Evolutionary conservation across 2,888 invertebrate species (phyloP).

Genomic region (Adela reaumurella): DNA sequence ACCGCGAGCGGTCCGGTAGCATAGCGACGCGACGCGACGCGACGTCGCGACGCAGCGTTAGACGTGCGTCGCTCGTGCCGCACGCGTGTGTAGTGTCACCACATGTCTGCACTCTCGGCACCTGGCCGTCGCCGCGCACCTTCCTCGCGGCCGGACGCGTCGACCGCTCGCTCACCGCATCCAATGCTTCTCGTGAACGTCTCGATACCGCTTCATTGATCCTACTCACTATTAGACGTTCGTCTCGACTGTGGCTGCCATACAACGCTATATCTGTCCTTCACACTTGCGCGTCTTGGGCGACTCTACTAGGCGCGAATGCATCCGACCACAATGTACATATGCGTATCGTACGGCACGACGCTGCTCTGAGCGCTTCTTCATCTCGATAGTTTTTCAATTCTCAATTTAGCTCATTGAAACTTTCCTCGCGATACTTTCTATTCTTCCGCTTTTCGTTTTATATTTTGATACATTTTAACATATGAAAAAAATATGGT

Average conservation of each 20-base stretch:
- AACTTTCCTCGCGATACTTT: neutral
- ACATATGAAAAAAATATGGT: too few relatives aligned
- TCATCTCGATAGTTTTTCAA: slow-evolving; percentile 9
- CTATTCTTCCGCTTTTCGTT: too few relatives aligned
- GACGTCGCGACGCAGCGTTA: too few relatives aligned
- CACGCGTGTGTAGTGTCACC: neutral
- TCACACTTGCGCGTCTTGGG: slow-evolving; percentile 52
- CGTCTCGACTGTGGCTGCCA: slow-evolving; percentile 55
- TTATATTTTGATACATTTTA: too few relatives aligned
- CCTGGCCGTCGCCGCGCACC: neutral
- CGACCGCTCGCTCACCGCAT: neutral
- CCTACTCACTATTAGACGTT: slow-evolving; percentile 39
- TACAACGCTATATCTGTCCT: slow-evolving; percentile 49
- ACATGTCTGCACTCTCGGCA: neutral
- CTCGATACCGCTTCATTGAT: slow-evolving; percentile 37
- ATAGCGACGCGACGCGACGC: too few relatives aligned
- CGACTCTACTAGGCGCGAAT: slow-evolving; percentile 25
- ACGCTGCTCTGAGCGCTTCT: slow-evolving; percentile 55
- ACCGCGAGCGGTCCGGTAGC: neutral
- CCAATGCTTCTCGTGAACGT: slow-evolving; percentile 43
- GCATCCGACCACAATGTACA: slow-evolving; percentile 43
- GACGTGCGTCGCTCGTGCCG: too few relatives aligned
- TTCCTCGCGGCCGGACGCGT: neutral
- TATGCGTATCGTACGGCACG: slow-evolving; percentile 25
- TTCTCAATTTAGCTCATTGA: neutral